Evolutionary conservation across 2,113 vertebrate species (phyloP).

Genomic region (Numida meleagris): DNA sequence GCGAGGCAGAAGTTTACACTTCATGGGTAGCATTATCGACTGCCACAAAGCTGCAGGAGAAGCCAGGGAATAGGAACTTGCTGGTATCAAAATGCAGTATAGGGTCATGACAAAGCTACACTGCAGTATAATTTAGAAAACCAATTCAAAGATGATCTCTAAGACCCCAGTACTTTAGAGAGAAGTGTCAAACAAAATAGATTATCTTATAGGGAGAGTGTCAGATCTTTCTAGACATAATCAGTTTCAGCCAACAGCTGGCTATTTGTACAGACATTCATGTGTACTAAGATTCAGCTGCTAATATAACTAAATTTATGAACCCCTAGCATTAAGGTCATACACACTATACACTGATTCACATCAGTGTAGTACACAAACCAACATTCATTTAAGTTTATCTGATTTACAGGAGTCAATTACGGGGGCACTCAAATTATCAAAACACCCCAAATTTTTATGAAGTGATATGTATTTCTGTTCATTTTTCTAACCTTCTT

Average conservation of each 20-base stretch:
- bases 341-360: not conserved
- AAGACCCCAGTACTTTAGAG: not conserved
- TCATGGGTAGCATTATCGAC: fast-evolving
- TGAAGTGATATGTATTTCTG: not conserved
- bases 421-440: not conserved
- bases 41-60: not conserved
- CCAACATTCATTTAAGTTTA: fast-evolving
- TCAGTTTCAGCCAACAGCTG: not conserved
- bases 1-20: not conserved
- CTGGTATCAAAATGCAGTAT: fast-evolving
- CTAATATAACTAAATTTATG: fast-evolving
- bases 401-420: not conserved
- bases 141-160: fast-evolving
- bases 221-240: not conserved
- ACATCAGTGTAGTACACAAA: fast-evolving
- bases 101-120: not conserved
- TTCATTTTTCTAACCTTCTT: slow-evolving; percentile 83
- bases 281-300: not conserved
- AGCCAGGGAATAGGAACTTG: not conserved
- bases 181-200: not conserved
- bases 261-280: not conserved
- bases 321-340: not conserved
- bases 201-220: not conserved
- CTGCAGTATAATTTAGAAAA: not conserved
- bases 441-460: not conserved